Conservation (phyloP, 2,888 invertebrate species). For the Pollenia amentaria region DNA sequence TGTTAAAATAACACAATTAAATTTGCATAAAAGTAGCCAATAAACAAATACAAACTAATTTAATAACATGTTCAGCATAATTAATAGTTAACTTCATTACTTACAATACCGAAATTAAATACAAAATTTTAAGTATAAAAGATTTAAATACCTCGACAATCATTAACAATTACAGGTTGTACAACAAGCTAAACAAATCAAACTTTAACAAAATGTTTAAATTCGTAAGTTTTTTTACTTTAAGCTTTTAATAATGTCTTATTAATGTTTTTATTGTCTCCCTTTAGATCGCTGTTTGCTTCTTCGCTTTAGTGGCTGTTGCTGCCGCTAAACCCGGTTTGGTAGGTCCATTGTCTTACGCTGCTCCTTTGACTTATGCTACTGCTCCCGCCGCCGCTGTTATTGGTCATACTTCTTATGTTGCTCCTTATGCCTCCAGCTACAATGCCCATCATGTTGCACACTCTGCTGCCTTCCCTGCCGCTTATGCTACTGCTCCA, state of each 20-base stretch:
- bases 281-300: slow-evolving; percentile 78
- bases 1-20: background rate
- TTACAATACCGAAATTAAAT: too few species aligned
- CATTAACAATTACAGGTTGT: slow-evolving; percentile 58
- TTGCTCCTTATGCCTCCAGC: slow-evolving; percentile 81
- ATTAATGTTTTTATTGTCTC: background rate
- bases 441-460: slow-evolving; percentile 79
- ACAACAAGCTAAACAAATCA: slow-evolving; percentile 22
- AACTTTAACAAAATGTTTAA: slow-evolving; percentile 79
- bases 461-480: slow-evolving; percentile 78
- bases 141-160: background rate
- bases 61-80: too few species aligned
- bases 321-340: slow-evolving; percentile 73
- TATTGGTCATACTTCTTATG: slow-evolving; percentile 79
- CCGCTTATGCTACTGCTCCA: slow-evolving; percentile 56
- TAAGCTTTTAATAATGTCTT: background rate
- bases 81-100: too few species aligned
- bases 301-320: slow-evolving; percentile 79
- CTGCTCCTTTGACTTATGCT: slow-evolving; percentile 79
- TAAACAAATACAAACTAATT: too few species aligned
- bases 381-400: slow-evolving; percentile 71
- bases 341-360: slow-evolving; percentile 73
- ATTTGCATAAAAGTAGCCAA: background rate
- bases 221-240: slow-evolving; percentile 77
- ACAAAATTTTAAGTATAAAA: slow-evolving; percentile 35